Percentiles rank a stretch among this genome's conserved stretches.
These are phyloP conservation scores for Acanthurus leucopareius DNA, from an alignment of 2,797 vertebrate genomes.

Conservation along the genomic window DNA sequence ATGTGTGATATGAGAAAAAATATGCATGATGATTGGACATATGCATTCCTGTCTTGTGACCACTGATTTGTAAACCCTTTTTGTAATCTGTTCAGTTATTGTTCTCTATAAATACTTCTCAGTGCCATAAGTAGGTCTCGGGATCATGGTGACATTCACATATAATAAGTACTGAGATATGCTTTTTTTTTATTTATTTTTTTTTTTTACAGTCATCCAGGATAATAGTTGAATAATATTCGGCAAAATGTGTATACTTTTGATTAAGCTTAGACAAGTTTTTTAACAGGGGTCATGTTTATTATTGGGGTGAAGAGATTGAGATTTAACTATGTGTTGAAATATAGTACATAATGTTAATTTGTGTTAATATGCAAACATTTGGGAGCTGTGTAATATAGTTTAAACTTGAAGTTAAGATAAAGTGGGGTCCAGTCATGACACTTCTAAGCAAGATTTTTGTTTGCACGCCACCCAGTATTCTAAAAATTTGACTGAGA, in stretches of 20 bases:
- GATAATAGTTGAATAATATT: slow-evolving; percentile 34
- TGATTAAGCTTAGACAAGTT: slow-evolving; percentile 24
- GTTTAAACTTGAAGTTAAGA: not conserved
- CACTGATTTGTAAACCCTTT: slow-evolving; percentile 64
- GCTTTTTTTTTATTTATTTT: too few relatives aligned
- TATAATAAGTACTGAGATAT: slow-evolving; percentile 4
- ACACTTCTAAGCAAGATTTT: not conserved
- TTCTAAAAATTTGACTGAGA: not conserved
- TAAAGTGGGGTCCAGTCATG: not conserved
- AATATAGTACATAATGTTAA: not conserved
- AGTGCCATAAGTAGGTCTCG: slow-evolving; percentile 40
- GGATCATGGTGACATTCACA: slow-evolving; percentile 19
- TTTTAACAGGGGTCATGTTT: not conserved
- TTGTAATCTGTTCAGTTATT: slow-evolving; percentile 50
- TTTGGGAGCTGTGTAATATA: not conserved
- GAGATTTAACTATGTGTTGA: too few relatives aligned
- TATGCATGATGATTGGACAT: slow-evolving; percentile 58
- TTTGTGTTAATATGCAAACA: not conserved
- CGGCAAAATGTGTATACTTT: slow-evolving; percentile 10
- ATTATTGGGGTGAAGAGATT: too few relatives aligned
- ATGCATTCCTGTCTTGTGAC: slow-evolving; percentile 76
- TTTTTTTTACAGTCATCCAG: not conserved
- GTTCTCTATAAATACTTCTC: slow-evolving; percentile 50
- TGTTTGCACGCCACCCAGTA: too few relatives aligned
- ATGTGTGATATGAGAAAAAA: slow-evolving; percentile 27